Evolutionary conservation across 2,113 vertebrate species (phyloP), one percentile per base, ranked within the genome.

Genomic region (Saccopteryx bilineata): DNA sequence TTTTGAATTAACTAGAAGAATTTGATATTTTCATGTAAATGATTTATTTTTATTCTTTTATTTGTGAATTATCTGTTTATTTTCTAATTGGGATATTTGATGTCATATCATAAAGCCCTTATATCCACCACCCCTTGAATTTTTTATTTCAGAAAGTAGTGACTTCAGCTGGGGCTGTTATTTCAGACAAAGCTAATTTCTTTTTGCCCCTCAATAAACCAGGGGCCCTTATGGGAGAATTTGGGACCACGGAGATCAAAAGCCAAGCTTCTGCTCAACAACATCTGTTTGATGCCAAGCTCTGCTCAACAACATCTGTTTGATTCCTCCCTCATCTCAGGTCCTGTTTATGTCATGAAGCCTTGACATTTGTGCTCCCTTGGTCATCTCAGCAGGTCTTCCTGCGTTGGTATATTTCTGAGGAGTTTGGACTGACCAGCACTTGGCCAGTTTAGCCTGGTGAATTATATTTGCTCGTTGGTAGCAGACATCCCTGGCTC

Each of bases 401-500:
- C 26, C 28, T 94, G 68, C 76, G 9, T 69, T 81, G 58, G 52
- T 9, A 26, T 46, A 18, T 50, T 84, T 96, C 90, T 52, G 54
- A 81, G 21, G 60, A 33, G n/a, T 54, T 86, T 89, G 58, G 11
- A 46, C 39, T 89, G 14, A 48, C 83, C 31, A 28, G n/a, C 33
- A 58, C 10, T 81, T 92, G 60, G n/a, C 39, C 28, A 82, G 14
- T 75, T 21, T 79, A 75, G 65, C 5, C 24, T 69, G n/a, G 52
- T 46, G 72, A 90, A 81, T 94, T 96, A 24, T 18, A 76, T 81
- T 89, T 89, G 33, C 58, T 85, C 65, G 13, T 33, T 94, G 46
- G 24, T 87, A 52, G 46, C 54, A 69, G 92, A 84, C 7, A 69
- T 63, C 39, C 39, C 26, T 17, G 13, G 39, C 15, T 76, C 54